Evolutionary conservation across 92 coral and sea anemone genomes (phyloP).

Genomic region (Heliopora coerulea): DNA sequence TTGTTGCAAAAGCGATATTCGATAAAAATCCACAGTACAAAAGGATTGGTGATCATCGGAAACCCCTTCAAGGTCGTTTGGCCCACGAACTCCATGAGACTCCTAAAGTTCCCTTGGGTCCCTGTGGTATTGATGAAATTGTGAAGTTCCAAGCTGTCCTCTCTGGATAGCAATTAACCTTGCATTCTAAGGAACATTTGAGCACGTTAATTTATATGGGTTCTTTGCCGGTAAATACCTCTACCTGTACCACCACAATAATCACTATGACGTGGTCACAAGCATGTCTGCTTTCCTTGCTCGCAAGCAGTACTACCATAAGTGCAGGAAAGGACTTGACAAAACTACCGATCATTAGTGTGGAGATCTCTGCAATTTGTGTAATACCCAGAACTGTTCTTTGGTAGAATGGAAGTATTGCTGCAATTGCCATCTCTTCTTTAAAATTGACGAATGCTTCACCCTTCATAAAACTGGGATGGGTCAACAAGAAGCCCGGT

Average conservation of each 20-base stretch:
- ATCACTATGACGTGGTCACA: conserved; percentile 58
- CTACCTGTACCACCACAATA: conserved; percentile 40
- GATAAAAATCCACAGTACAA: conserved; percentile 26
- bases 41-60: background rate
- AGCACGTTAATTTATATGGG: too few relatives aligned
- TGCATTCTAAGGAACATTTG: conserved; percentile 43
- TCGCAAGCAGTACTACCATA: conserved; percentile 42
- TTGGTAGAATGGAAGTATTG: conserved; percentile 32
- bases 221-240: conserved; percentile 45
- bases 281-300: too few relatives aligned
- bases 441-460: conserved; percentile 43
- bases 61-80: conserved; percentile 21
- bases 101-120: conserved; percentile 29
- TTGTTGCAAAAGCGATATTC: conserved; percentile 23
- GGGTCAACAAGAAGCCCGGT: too few relatives aligned
- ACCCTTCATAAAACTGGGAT: conserved; percentile 32
- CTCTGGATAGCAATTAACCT: conserved; percentile 13
- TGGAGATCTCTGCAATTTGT: conserved; percentile 29
- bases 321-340: too few relatives aligned
- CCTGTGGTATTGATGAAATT: background rate
- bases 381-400: conserved; percentile 15
- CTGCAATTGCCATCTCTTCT: conserved; percentile 36
- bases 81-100: conserved; percentile 24
- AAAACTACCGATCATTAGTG: too few relatives aligned
- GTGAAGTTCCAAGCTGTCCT: too few relatives aligned